phyloP scores from a whole-genome alignment of 2,888 invertebrate genomes.

The Ligdia adustata region DNA sequence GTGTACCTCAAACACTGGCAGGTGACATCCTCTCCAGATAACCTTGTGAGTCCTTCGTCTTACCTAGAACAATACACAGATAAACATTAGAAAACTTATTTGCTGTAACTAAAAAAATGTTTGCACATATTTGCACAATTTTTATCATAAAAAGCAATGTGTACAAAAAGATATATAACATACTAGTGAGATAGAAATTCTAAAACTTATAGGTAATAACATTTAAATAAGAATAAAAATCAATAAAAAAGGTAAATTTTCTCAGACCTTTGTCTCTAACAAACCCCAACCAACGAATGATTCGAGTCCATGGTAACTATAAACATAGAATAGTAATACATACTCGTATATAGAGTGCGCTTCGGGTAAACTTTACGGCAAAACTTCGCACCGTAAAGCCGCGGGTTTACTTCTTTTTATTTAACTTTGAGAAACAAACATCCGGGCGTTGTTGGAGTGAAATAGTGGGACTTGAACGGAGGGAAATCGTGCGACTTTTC shows the following conservation, averaged over 20 bases:
- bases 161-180: too few relatives aligned
- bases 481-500: constrained; percentile 5
- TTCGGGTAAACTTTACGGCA: constrained; percentile 12
- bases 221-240: too few relatives aligned
- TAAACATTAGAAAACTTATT: constrained; percentile 4
- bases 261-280: background rate
- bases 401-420: constrained; percentile 22
- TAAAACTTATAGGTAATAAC: too few relatives aligned
- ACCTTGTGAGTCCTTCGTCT: background rate
- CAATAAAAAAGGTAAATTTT: too few relatives aligned
- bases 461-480: constrained; percentile 1
- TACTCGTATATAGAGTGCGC: constrained; percentile 3
- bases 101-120: too few relatives aligned
- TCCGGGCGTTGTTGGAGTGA: background rate
- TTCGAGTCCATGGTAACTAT: too few relatives aligned
- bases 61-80: constrained; percentile 23
- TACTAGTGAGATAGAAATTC: too few relatives aligned
- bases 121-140: too few relatives aligned
- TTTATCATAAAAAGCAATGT: too few relatives aligned
- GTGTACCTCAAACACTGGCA: background rate
- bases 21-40: background rate
- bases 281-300: background rate
- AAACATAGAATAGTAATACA: too few relatives aligned
- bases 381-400: constrained; percentile 19
- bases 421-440: constrained; percentile 24